These are phyloP conservation scores for Melangyna quadrimaculata DNA, from an alignment of 2,888 invertebrate species.

Conservation along the genomic window DNA sequence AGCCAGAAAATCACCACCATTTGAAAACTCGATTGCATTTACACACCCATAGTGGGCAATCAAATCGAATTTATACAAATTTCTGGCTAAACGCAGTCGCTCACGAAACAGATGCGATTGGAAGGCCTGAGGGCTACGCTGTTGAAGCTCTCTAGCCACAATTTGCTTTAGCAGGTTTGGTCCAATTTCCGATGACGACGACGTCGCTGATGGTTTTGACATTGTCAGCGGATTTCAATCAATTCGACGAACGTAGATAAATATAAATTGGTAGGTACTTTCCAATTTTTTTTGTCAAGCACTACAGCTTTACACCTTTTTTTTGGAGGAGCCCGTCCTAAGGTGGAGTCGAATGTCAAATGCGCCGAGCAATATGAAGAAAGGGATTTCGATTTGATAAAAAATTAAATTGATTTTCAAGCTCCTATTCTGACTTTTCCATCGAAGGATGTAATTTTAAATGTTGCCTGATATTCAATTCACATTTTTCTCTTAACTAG, in stretches of 20 bases:
- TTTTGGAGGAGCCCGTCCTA: neutral
- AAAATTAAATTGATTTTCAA: conserved; percentile 6
- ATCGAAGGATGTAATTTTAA: neutral
- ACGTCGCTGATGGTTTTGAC: conserved; percentile 27
- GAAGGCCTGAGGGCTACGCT: conserved; percentile 73
- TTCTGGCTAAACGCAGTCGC: conserved; percentile 86
- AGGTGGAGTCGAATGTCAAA: conserved; percentile 9
- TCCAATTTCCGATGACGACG: conserved; percentile 61
- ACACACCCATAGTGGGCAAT: conserved; percentile 97
- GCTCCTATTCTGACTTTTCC: neutral
- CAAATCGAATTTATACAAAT: conserved; percentile 91
- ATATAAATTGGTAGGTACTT: neutral
- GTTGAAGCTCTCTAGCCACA: conserved; percentile 60
- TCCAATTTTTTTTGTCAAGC: neutral
- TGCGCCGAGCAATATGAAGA: conserved; percentile 18
- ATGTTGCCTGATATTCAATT: conserved; percentile 21
- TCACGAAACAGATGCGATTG: conserved; percentile 79
- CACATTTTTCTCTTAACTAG: conserved; percentile 50
- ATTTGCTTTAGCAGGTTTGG: conserved; percentile 68
- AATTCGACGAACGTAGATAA: neutral
- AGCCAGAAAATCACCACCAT: conserved; percentile 91
- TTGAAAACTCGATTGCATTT: conserved; percentile 97
- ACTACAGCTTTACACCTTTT: conserved; percentile 13
- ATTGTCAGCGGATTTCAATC: conserved; percentile 56
- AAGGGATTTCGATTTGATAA: neutral